Evolutionary conservation across 2,888 invertebrate genomes (phyloP).

Genomic region (Dryomyza anilis): DNA sequence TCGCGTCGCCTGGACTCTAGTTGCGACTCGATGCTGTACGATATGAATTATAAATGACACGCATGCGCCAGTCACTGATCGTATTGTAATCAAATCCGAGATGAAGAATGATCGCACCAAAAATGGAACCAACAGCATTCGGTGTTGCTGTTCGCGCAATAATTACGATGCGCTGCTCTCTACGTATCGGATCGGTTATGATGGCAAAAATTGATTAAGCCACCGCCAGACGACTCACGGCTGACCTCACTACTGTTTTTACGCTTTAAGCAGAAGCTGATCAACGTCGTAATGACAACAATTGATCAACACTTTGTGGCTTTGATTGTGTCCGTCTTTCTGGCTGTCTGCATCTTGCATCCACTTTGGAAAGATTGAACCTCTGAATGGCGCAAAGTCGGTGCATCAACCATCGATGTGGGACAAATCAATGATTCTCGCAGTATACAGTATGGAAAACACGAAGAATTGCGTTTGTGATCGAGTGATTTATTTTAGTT

Average conservation of each 20-base stretch:
- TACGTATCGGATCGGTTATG: background rate
- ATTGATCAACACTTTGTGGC: constrained; percentile 30
- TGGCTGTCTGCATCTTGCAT: too few relatives aligned
- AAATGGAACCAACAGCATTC: background rate
- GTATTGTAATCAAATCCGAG: constrained; percentile 32
- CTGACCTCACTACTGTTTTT: constrained; percentile 61
- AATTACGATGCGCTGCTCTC: too few relatives aligned
- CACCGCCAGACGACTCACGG: constrained; percentile 50
- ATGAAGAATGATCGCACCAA: background rate
- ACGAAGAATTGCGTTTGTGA: too few relatives aligned
- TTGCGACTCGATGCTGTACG: constrained; percentile 39
- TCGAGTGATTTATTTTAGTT: too few relatives aligned
- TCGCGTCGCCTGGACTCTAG: constrained; percentile 20
- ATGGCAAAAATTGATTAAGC: constrained; percentile 57
- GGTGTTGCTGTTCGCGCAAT: too few relatives aligned
- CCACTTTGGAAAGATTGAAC: too few relatives aligned
- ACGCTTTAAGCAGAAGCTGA: constrained; percentile 60
- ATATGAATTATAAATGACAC: constrained; percentile 56
- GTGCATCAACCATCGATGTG: too few relatives aligned
- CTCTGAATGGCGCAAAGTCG: too few relatives aligned
- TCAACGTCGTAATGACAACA: constrained; percentile 40
- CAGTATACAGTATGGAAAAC: too few relatives aligned
- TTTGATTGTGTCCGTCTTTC: too few relatives aligned
- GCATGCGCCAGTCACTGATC: constrained; percentile 50
- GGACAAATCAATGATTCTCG: too few relatives aligned